Evolutionary conservation across 2,888 invertebrate genomes (phyloP).

Genomic region (Agapostemon virescens): DNA sequence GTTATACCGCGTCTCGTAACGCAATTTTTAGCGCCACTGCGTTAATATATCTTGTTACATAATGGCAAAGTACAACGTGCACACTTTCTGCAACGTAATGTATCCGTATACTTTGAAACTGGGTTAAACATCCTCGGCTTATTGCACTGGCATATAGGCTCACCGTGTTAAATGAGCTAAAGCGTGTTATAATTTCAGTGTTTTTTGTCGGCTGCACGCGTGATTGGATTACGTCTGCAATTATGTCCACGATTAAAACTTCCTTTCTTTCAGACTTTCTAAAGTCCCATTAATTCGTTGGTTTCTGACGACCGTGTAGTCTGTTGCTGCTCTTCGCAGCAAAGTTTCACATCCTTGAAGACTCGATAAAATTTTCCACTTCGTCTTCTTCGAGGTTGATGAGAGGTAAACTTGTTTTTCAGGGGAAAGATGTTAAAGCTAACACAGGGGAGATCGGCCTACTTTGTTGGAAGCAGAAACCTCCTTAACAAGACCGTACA

Average conservation of each 20-base stretch:
- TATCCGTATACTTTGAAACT: constrained; percentile 26
- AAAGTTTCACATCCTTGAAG: not conserved
- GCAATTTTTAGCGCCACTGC: not conserved
- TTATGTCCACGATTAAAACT: not conserved
- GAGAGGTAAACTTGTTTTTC: no score
- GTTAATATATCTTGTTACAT: constrained; percentile 11
- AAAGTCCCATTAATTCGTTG: no score
- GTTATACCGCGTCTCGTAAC: not conserved
- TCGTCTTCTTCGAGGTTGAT: not conserved
- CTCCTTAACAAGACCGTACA: no score
- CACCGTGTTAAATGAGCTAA: not conserved
- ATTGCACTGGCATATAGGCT: not conserved
- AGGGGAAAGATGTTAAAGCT: no score
- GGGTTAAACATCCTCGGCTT: constrained; percentile 17
- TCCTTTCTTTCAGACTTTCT: not conserved
- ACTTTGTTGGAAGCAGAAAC: not conserved
- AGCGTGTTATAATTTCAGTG: not conserved
- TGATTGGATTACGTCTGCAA: not conserved
- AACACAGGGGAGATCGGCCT: not conserved
- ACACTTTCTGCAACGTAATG: not conserved
- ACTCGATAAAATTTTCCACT: not conserved
- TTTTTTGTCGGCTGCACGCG: not conserved
- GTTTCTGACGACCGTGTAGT: not conserved
- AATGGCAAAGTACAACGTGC: not conserved
- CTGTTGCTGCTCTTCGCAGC: not conserved